Base-by-base conservation (phyloP, 1,140 invertebrate species). In the Ephestia elutella region DNA sequence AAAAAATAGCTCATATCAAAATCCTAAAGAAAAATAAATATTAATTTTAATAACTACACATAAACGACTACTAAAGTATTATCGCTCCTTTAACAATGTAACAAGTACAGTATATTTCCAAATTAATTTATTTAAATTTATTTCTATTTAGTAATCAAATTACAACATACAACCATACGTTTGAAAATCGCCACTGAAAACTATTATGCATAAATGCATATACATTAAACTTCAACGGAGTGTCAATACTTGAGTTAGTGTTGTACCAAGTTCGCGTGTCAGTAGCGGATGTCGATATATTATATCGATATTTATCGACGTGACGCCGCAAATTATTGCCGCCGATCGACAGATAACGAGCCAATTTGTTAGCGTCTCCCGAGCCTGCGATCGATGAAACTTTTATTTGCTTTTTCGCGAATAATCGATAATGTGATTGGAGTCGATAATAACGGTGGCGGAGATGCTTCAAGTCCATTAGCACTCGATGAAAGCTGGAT, bases 251-350 rank as follows among this genome's bases (percentile, higher is more conserved):
- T 62, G 57, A 74, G 67, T 73, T 72, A 71, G 75, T 67, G 70
- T 38, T 70, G 65, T 56, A 38, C 56, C 54, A 55, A 25, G 53
- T 30, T 66, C 62, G 69, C 70, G 67, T 70, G 68, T 64, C 66
- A 59, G 68, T 49, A 60, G 63, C 60, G 20, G 50, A 55, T 69
- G 65, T 75, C 73, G 75, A 78, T 71, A 73, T 63, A 62, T 71
- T 71, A 76, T 78, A 65, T 72, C 69, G 65, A 73, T 82, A 71
- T 75, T 82, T 79, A 82, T 76, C 75, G 73, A 70, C 58, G 57
- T 68, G 60, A 70, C 61, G 65, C 71, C 64, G 66, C 70, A 63
- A 79, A 70, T 77, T 80, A 80, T 78, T 67, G 67, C 68, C 67
- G 55, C 56, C 59, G 77, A 80, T 80, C 66, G 59, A 56, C 49